These are phyloP conservation scores for Drosophila seguyi DNA, from an alignment of 1,140 invertebrate genomes.

Conservation along the genomic window DNA sequence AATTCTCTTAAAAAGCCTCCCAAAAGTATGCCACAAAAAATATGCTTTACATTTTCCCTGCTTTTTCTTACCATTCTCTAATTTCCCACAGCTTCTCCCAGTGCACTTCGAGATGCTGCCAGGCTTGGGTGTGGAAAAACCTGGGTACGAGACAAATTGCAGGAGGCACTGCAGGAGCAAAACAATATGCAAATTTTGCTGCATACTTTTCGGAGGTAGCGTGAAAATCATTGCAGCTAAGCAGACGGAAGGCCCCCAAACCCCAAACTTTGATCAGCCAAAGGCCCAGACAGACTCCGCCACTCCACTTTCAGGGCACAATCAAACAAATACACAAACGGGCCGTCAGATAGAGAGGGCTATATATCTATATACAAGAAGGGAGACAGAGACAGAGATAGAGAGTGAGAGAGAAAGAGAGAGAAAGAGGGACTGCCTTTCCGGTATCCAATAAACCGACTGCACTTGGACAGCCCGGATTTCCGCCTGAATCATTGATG, in stretches of 20 bases:
- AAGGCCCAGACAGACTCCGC: conserved; percentile 11
- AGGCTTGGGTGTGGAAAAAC: conserved; percentile 1
- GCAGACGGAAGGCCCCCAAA: conserved; percentile 41
- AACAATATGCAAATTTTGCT: conserved; percentile 82
- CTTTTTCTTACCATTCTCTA: background rate
- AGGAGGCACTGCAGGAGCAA: conserved; percentile 57
- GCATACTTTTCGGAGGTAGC: conserved; percentile 80
- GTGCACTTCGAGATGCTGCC: conserved; percentile 13
- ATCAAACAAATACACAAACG: conserved; percentile 36
- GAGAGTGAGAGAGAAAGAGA: conserved; percentile 19
- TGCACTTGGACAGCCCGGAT: conserved; percentile 84
- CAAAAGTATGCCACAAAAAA: background rate
- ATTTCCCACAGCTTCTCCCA: background rate
- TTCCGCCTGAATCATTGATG: conserved; percentile 85
- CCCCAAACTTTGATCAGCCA: conserved; percentile 1
- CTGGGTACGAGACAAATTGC: conserved; percentile 51
- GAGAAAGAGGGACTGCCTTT: conserved; percentile 61
- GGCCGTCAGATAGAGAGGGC: background rate
- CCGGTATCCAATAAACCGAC: conserved; percentile 83
- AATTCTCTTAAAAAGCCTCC: background rate
- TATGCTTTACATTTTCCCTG: background rate
- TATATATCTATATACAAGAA: background rate
- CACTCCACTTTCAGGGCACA: conserved; percentile 19
- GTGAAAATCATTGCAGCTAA: conserved; percentile 81
- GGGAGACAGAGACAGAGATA: conserved; percentile 21